Conservation (phyloP, 2,888 invertebrate species). For the Morpho deidamia region DNA sequence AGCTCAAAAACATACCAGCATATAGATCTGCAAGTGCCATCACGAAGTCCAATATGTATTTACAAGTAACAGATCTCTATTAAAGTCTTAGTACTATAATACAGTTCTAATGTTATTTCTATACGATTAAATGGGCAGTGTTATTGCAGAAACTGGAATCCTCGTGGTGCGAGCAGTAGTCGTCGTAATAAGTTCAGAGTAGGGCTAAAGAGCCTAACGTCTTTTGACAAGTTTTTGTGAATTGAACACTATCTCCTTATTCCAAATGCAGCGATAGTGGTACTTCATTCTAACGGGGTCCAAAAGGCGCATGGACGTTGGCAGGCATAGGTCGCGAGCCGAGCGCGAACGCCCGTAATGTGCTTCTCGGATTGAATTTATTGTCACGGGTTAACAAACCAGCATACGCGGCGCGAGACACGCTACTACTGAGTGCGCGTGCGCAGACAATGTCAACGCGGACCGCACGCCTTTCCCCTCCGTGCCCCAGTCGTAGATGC, state of each 20-base stretch:
- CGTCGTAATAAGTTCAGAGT: constrained; percentile 54
- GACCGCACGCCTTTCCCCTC: constrained; percentile 29
- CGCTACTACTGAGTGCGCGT: constrained; percentile 51
- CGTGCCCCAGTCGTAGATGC: constrained; percentile 9
- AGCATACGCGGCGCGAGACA: constrained; percentile 59
- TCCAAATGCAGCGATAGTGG: constrained; percentile 94
- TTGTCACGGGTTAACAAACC: constrained; percentile 65
- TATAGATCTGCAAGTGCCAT: constrained; percentile 70
- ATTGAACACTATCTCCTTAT: constrained; percentile 94
- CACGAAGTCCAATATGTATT: constrained; percentile 46
- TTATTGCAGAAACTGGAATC: constrained; percentile 55
- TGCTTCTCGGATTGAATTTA: constrained; percentile 63
- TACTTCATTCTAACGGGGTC: constrained; percentile 80
- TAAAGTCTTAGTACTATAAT: constrained; percentile 56
- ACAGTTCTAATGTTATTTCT: constrained; percentile 53
- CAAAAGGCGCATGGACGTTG: constrained; percentile 62
- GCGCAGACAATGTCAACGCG: constrained; percentile 30
- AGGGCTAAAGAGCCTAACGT: constrained; percentile 81
- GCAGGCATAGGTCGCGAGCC: constrained; percentile 68
- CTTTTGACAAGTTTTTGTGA: constrained; percentile 95
- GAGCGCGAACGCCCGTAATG: constrained; percentile 68
- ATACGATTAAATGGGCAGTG: constrained; percentile 67
- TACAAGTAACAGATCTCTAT: constrained; percentile 43
- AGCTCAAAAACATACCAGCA: constrained; percentile 58
- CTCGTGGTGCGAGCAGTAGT: constrained; percentile 61